Evolutionary conservation across 2,797 vertebrate genomes (phyloP), one percentile per base, ranked within the genome.

Genomic region (Dermochelys coriacea): DNA sequence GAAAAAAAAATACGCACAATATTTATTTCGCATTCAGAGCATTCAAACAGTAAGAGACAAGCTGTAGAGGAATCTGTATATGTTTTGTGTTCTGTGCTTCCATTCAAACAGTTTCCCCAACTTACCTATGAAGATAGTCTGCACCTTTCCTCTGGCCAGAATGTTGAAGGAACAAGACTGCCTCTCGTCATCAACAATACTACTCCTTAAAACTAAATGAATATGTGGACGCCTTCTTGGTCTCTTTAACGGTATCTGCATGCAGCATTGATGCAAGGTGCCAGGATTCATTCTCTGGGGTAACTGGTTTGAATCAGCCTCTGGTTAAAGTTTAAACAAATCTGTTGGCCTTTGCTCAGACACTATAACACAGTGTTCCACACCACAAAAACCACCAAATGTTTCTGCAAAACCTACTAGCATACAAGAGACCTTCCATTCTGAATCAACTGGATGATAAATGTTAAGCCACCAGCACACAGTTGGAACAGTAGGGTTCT

Each of bases 41-140:
- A 93, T 95, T 97, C 88, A 87, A 95, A 82, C 90, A 80, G 49
- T 3, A 68, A 96, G 93, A 97, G 90, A 90, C 90, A 96, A 90
- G 90, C 90, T 94, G 64, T 49, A 95, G 51, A 90, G 94, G 74
- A 97, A 95, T 82, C 82, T 49, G 45, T 77, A 8, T 49, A 49
- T 18, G 15, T 49, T 77, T 6, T 71, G 2, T 68, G 91, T 89
- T 80, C 80, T 95, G 88, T 92, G 82, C 31, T 93, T 75, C 84
- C 89, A 82, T 84, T 93, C 85, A 93, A 94, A 95, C 59, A 6
- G 12, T 80, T 94, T 96, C 91, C 91, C 94, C 64, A 90, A 94
- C 83, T 93, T 79, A 93, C 68, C 37, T 83, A 87, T 82, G 61
- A 41, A 86, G 85, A 50, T 86, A 86, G 50, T 89, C 50, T 77